These are phyloP conservation scores for Amazona vittata DNA, from an alignment of 2,113 vertebrate genomes.

Conservation along the genomic window DNA sequence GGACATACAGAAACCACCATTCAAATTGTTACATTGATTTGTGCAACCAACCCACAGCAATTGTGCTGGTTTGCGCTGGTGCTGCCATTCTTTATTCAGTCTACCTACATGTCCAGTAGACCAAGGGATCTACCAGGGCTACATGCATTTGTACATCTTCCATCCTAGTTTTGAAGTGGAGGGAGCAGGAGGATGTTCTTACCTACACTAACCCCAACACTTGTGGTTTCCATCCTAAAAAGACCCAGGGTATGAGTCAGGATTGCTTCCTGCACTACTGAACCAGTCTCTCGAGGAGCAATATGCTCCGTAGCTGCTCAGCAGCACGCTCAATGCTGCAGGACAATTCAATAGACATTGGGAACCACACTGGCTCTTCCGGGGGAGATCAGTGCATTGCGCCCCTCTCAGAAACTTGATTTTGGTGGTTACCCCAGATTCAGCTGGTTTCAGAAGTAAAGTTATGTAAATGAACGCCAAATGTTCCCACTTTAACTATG, in stretches of 20 bases:
- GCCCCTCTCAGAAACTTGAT: not conserved
- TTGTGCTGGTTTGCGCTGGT: not conserved
- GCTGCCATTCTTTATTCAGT: not conserved
- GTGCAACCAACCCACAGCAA: fast-evolving
- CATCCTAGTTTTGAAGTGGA: not conserved
- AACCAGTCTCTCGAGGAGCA: not conserved
- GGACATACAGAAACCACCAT: not conserved
- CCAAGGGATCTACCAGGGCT: too few relatives aligned
- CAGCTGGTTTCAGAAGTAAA: not conserved
- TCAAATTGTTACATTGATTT: not conserved
- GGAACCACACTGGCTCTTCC: not conserved
- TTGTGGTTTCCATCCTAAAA: not conserved
- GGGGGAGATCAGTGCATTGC: not conserved
- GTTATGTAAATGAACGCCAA: not conserved
- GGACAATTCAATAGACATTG: not conserved
- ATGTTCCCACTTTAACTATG: not conserved
- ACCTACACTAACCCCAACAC: not conserved
- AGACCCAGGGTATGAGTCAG: fast-evolving
- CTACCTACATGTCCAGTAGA: not conserved
- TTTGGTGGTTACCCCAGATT: not conserved
- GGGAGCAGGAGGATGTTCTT: not conserved
- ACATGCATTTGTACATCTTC: not conserved
- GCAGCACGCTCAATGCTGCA: not conserved
- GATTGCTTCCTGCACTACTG: not conserved
- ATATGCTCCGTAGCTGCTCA: not conserved